Evolutionary conservation across 2,888 invertebrate genomes (phyloP).

Genomic region (Boloria euphrosyne): DNA sequence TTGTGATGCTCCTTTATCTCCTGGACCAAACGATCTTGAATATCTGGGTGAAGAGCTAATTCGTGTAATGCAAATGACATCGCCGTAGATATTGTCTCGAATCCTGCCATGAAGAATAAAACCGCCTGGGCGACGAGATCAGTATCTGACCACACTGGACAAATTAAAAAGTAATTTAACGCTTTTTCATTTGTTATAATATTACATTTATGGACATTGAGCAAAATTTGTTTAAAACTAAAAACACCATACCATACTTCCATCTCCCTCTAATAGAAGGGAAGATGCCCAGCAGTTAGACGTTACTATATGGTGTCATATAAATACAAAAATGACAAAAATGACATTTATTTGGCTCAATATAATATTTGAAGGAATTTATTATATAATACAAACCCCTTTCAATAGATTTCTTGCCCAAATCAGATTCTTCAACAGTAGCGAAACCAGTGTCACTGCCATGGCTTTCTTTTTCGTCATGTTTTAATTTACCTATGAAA

Average conservation of each 20-base stretch:
- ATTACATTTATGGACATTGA: no score
- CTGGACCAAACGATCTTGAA: slow-evolving; percentile 77
- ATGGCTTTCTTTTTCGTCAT: slow-evolving; percentile 45
- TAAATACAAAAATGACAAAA: no score
- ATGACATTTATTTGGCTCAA: no score
- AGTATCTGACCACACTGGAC: slow-evolving; percentile 61
- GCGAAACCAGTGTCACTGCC: slow-evolving; percentile 60
- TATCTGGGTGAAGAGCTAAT: slow-evolving; percentile 80
- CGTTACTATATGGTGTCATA: no score
- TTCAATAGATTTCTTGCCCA: slow-evolving; percentile 54
- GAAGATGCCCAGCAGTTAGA: no score
- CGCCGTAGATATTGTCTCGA: slow-evolving; percentile 72
- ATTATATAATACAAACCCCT: slow-evolving; percentile 48
- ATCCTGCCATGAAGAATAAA: slow-evolving; percentile 82
- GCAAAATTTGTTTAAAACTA: no score
- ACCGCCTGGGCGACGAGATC: slow-evolving; percentile 76
- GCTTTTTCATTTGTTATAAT: no score
- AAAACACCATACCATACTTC: no score
- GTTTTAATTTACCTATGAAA: slow-evolving; percentile 50
- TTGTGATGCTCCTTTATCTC: slow-evolving; percentile 78
- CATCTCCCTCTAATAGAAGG: no score
- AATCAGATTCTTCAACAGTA: slow-evolving; percentile 64
- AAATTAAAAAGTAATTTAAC: slow-evolving; percentile 38
- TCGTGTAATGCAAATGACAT: slow-evolving; percentile 81
- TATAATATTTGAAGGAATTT: no score